These are phyloP conservation scores for Choreutis nemorana DNA, from an alignment of 2,888 invertebrate species.

Conservation along the genomic window DNA sequence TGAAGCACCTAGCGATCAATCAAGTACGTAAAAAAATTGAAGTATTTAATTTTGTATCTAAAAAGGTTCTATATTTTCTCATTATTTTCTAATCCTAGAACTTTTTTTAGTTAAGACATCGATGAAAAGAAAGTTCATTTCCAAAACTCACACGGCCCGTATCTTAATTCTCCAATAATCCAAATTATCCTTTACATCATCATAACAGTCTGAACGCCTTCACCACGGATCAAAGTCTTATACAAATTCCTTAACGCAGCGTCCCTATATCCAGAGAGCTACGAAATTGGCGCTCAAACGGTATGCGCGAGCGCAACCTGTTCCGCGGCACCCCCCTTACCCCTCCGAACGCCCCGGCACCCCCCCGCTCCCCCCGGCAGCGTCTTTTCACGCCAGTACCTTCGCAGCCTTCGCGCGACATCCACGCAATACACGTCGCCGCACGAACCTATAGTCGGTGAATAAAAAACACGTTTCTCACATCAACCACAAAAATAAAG, in stretches of 20 bases:
- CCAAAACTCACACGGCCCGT: background rate
- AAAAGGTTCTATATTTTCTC: no score
- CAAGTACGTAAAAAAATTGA: no score
- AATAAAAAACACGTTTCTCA: conserved; percentile 26
- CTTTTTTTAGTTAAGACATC: no score
- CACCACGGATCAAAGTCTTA: conserved; percentile 35
- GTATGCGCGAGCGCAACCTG: conserved; percentile 60
- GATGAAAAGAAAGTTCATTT: no score
- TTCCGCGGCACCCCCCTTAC: conserved; percentile 23
- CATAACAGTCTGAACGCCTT: conserved; percentile 15
- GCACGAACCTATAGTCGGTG: conserved; percentile 7
- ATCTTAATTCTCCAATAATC: background rate
- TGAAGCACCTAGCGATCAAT: no score
- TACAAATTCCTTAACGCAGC: conserved; percentile 27
- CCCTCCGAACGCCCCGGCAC: conserved; percentile 3
- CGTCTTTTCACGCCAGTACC: conserved; percentile 25
- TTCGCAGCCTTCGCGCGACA: conserved; percentile 31
- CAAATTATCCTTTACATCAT: background rate
- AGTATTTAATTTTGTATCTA: no score
- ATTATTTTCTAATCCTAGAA: no score
- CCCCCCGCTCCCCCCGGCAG: conserved; percentile 11
- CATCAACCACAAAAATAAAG: conserved; percentile 17
- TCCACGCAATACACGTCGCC: conserved; percentile 25
- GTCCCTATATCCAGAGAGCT: conserved; percentile 31
- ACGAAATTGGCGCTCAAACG: conserved; percentile 55